Percentiles rank a stretch among this genome's conserved stretches.
Evolutionary conservation across 1,140 invertebrate genomes (phyloP).

Genomic region (Octopus sinensis): DNA sequence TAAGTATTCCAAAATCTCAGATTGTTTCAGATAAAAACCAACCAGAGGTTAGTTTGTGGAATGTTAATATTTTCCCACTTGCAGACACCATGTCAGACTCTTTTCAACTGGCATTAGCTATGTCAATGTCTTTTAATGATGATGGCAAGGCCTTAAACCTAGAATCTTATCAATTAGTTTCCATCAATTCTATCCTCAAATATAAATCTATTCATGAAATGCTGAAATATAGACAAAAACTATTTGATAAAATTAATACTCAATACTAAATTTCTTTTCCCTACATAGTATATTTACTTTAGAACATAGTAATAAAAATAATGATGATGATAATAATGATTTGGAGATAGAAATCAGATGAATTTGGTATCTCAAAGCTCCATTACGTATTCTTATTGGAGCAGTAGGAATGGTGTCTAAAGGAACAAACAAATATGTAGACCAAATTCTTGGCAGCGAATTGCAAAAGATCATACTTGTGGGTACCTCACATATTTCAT

Average conservation of each 20-base stretch:
- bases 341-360: too few species aligned
- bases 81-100: constrained; percentile 46
- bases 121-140: constrained; percentile 24
- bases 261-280: too few species aligned
- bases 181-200: constrained; percentile 40
- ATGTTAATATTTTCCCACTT: constrained; percentile 50
- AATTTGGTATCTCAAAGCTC: too few species aligned
- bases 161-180: constrained; percentile 25
- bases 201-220: constrained; percentile 44
- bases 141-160: not conserved
- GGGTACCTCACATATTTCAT: too few species aligned
- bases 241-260: constrained; percentile 33
- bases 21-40: constrained; percentile 19
- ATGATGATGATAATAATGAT: too few species aligned
- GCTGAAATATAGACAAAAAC: constrained; percentile 41
- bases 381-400: too few species aligned
- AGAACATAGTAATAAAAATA: too few species aligned
- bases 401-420: too few species aligned
- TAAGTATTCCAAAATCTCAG: constrained; percentile 12
- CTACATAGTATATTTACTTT: too few species aligned
- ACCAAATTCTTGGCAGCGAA: too few species aligned
- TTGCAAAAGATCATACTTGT: too few species aligned
- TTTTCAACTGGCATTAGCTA: constrained; percentile 39
- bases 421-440: too few species aligned
- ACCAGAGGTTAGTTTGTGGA: constrained; percentile 48